These are phyloP conservation scores for Ranitomeya variabilis DNA, from an alignment of 2,113 vertebrate genomes.

Conservation along the genomic window DNA sequence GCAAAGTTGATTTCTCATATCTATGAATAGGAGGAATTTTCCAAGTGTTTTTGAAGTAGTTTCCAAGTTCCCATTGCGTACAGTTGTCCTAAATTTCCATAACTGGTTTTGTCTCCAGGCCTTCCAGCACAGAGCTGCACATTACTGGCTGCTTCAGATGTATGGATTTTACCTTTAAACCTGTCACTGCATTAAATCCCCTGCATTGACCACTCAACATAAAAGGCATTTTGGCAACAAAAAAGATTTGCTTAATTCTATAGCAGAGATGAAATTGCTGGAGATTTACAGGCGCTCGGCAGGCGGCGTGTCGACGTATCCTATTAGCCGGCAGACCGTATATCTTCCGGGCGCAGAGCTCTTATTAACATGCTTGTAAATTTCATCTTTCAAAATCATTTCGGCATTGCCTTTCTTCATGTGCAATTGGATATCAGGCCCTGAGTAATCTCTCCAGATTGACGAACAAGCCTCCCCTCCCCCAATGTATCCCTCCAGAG, in stretches of 20 bases:
- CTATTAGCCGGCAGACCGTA: conserved; percentile 22
- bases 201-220: not conserved
- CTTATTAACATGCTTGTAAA: conserved; percentile 47
- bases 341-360: not conserved
- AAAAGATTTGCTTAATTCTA: not conserved
- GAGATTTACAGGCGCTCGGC: conserved; percentile 6
- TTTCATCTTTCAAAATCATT: conserved; percentile 39
- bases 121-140: not conserved
- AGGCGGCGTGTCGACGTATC: not conserved
- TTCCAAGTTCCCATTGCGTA: too few relatives aligned
- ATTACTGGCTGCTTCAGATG: not conserved
- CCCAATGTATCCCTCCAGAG: not conserved
- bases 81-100: too few relatives aligned
- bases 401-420: not conserved
- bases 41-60: too few relatives aligned
- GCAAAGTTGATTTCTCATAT: too few relatives aligned
- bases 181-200: not conserved
- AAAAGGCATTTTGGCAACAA: conserved; percentile 26
- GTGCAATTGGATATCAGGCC: conserved; percentile 11
- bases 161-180: not conserved
- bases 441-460: conserved; percentile 8
- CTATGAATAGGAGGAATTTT: too few relatives aligned
- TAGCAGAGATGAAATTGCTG: not conserved
- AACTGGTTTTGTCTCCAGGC: too few relatives aligned
- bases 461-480: not conserved